These are phyloP conservation scores for Mesaphorura yosii DNA, from an alignment of 1,140 invertebrate genomes.

Conservation along the genomic window DNA sequence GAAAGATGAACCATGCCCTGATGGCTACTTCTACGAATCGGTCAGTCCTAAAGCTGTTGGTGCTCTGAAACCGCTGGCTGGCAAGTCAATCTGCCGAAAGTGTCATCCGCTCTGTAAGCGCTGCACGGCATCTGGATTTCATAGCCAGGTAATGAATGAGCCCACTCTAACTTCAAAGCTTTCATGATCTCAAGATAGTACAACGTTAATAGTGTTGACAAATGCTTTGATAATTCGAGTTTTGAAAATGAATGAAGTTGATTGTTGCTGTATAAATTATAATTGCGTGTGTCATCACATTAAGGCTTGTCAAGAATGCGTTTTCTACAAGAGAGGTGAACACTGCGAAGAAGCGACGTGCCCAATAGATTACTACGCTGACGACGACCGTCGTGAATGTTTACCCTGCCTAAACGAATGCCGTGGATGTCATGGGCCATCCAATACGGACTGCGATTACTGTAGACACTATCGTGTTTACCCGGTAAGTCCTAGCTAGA, in stretches of 20 bases:
- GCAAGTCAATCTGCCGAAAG: conserved; percentile 70
- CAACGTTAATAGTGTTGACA: too few species aligned
- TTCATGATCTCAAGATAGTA: neutral
- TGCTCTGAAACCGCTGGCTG: conserved; percentile 53
- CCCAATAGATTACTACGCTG: conserved; percentile 66
- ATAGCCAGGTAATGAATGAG: conserved; percentile 48
- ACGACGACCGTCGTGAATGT: conserved; percentile 58
- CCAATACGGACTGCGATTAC: conserved; percentile 60
- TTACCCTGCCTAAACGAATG: conserved; percentile 69
- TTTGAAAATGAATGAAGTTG: too few species aligned
- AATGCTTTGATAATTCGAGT: too few species aligned
- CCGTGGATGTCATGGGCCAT: conserved; percentile 67
- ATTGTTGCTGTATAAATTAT: too few species aligned
- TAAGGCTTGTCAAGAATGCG: conserved; percentile 62
- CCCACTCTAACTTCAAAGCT: neutral
- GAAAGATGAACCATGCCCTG: conserved; percentile 67
- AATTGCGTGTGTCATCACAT: neutral
- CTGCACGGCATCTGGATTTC: conserved; percentile 77
- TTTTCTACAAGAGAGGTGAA: conserved; percentile 68
- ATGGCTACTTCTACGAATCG: conserved; percentile 56
- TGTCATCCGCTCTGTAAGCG: conserved; percentile 82
- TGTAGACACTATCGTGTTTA: conserved; percentile 80
- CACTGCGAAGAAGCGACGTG: conserved; percentile 89
- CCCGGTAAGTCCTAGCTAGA: conserved; percentile 37
- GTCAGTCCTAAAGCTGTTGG: conserved; percentile 61